Conservation (phyloP, 2,888 invertebrate species). For the Drosophila maculinotata region DNA sequence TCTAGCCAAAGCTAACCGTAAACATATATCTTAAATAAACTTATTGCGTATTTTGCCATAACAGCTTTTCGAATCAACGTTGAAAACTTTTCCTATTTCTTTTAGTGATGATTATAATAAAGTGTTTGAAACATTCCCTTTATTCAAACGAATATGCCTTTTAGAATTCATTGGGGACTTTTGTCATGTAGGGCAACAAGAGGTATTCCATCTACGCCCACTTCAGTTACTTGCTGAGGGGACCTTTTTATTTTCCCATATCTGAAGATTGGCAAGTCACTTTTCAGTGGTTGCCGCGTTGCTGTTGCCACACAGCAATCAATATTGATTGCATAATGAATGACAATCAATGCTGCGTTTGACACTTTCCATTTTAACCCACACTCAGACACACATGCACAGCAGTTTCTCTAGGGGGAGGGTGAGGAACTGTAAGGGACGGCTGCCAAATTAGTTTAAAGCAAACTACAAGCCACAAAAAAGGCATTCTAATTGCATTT, state of each 20-base stretch:
- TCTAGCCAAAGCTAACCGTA: too few relatives aligned
- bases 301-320: constrained; percentile 60
- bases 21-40: too few relatives aligned
- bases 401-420: background rate
- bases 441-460: constrained; percentile 44
- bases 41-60: too few relatives aligned
- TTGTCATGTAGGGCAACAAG: background rate
- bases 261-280: constrained; percentile 72
- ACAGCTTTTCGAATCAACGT: too few relatives aligned
- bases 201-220: constrained; percentile 13
- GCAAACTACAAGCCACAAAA: constrained; percentile 45
- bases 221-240: constrained; percentile 13
- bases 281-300: constrained; percentile 58
- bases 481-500: constrained; percentile 47
- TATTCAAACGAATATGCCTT: background rate
- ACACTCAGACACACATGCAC: constrained; percentile 1
- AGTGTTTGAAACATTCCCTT: too few relatives aligned
- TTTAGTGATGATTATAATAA: too few relatives aligned
- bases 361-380: constrained; percentile 57
- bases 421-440: background rate
- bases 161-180: too few relatives aligned
- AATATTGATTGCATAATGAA: constrained; percentile 79
- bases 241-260: constrained; percentile 26
- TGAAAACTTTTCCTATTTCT: too few relatives aligned
- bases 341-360: constrained; percentile 69